These are phyloP conservation scores for Oxytorus armatus DNA, from an alignment of 2,888 invertebrate genomes.

Conservation along the genomic window DNA sequence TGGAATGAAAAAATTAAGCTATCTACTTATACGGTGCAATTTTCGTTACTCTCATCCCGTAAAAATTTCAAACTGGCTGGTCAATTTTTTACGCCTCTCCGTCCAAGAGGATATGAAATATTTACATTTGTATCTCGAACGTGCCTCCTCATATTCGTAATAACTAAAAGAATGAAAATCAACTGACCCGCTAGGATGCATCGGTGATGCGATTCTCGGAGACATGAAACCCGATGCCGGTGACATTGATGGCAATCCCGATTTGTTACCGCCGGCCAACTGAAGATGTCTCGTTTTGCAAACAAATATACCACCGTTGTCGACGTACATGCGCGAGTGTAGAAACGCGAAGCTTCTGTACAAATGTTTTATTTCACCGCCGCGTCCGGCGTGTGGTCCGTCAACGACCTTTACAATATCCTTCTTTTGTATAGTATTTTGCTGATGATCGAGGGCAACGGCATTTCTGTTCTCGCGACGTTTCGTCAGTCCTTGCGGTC, in stretches of 20 bases:
- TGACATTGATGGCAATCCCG: constrained; percentile 75
- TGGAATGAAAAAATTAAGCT: no score
- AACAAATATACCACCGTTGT: constrained; percentile 99
- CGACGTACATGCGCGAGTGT: constrained; percentile 96
- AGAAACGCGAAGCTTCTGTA: constrained; percentile 98
- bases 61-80: no score
- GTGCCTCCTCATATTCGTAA: no score
- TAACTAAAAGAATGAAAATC: no score
- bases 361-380: constrained; percentile 98
- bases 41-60: no score
- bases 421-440: constrained; percentile 96
- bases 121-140: no score
- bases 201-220: constrained; percentile 95
- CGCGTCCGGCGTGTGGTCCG: constrained; percentile 97
- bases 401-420: constrained; percentile 99
- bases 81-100: no score
- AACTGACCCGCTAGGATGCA: constrained; percentile 90
- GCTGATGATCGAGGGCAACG: constrained; percentile 96
- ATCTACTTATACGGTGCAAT: no score
- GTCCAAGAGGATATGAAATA: no score
- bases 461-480: constrained; percentile 95
- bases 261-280: constrained; percentile 94
- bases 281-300: constrained; percentile 97
- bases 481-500: constrained; percentile 97
- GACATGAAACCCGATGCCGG: constrained; percentile 92